Base-by-base conservation (phyloP, 2,888 invertebrate species). In the Caenorhabditis sinica region DNA sequence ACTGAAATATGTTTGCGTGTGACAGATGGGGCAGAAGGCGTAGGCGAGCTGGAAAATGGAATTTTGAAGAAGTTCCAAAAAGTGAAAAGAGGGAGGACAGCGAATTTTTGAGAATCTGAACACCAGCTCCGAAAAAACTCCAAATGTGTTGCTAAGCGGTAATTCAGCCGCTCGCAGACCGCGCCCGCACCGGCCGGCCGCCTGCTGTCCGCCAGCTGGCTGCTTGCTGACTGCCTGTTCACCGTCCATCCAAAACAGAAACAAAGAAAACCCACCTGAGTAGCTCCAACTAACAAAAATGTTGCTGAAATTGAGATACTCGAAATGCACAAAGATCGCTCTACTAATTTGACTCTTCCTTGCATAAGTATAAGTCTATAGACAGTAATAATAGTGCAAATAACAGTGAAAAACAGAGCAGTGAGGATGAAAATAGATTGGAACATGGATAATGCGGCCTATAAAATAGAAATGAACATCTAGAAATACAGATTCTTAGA, bases 371-470 rank as follows among this genome's bases (percentile, higher is more conserved):
- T 23, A 0, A 79, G 45, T 17, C 56, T 72, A 56, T 56, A 71
- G 2, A 79, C n/a, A 2, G 79, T 79, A 8, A 69, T 25, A 13
- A 28, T 6, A 15, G 79, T 61, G 45, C 63, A 69, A 45, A 65
- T 17, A 1, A 63, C 49, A 1, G 79, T 63, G 72, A 79, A 63
- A 3, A 43, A 4, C 0, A 79, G 33, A 0, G 79, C 69, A n/a
- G 49, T 56, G 4, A 65, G 30, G n/a, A 79, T 43, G 56, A 30
- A 79, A 8, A 71, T 45, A 9, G 65, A 65, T 58, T 79, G 79
- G 56, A 79, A 72, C 4, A 65, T 11, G 2, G 79, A 79, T 0
- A 79, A 56, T 4, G 63, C 28, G 3, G 79, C 79, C 79, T 79
- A 72, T 15, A 76, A 68, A 23, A 68, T 58, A 15, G 6, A 43